These are phyloP conservation scores for Auanema sp. DNA, from an alignment of 2,888 invertebrate genomes.

Conservation along the genomic window DNA sequence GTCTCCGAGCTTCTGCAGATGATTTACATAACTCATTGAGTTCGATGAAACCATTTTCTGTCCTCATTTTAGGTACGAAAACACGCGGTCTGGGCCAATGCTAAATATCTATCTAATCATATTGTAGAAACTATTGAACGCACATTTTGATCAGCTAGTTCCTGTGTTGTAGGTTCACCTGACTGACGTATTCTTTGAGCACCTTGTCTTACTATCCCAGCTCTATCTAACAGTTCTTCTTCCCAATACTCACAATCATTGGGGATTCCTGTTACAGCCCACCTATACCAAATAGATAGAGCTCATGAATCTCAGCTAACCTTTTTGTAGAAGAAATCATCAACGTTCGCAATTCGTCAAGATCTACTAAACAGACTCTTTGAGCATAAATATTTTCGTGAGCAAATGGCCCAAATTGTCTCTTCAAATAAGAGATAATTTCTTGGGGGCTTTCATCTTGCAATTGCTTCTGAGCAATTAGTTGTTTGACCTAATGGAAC, in stretches of 20 bases:
- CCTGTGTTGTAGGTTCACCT: conserved; percentile 28
- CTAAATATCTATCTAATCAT: conserved; percentile 11
- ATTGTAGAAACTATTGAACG: too few species aligned
- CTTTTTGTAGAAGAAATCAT: conserved; percentile 30
- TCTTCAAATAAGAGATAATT: conserved; percentile 32
- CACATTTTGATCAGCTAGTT: conserved; percentile 33
- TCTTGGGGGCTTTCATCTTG: conserved; percentile 23
- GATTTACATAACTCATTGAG: conserved; percentile 13
- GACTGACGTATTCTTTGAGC: conserved; percentile 17
- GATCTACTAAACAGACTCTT: conserved; percentile 38
- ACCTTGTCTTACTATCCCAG: conserved; percentile 32
- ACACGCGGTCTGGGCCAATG: conserved; percentile 40
- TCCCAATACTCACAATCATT: conserved; percentile 40
- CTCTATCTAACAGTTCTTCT: conserved; percentile 42
- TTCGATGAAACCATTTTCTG: conserved; percentile 25
- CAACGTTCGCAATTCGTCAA: conserved; percentile 38
- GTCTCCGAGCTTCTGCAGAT: conserved; percentile 5
- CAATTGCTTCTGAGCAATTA: conserved; percentile 42
- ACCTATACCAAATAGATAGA: conserved; percentile 10
- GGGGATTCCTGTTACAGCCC: conserved; percentile 35
- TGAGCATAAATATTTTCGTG: conserved; percentile 42
- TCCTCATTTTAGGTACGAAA: conserved; percentile 33
- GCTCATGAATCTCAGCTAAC: background rate
- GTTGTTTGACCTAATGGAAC: conserved; percentile 28
- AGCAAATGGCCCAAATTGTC: conserved; percentile 30